Evolutionary conservation across 2,113 vertebrate species (phyloP).

Genomic region (Coregonus clupeaformis): DNA sequence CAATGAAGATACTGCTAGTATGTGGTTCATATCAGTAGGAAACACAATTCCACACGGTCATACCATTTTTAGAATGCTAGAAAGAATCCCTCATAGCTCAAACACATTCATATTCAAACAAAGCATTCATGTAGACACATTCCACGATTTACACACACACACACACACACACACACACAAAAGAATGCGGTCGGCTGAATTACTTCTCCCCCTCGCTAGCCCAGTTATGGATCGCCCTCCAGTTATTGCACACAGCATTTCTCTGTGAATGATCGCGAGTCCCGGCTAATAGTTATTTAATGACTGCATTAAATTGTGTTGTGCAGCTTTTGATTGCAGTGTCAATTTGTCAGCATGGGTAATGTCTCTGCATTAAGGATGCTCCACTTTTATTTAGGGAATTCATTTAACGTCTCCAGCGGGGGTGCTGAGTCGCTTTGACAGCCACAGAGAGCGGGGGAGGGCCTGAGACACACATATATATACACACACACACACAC

Average conservation of each 20-base stretch:
- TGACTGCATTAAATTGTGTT: constrained; percentile 84
- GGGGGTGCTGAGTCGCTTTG: neutral
- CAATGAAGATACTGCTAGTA: constrained; percentile 35
- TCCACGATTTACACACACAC: constrained; percentile 12
- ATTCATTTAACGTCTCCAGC: constrained; percentile 71
- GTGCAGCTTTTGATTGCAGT: constrained; percentile 80
- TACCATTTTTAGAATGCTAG: neutral
- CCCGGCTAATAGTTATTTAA: constrained; percentile 73
- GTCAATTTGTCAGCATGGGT: constrained; percentile 81
- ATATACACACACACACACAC: no score
- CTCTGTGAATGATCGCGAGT: constrained; percentile 68
- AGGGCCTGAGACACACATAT: neutral
- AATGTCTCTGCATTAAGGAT: constrained; percentile 71
- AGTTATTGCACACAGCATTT: constrained; percentile 70
- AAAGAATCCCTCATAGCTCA: constrained; percentile 30
- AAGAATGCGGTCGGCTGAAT: no score
- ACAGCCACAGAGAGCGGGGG: neutral
- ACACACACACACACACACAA: constrained; percentile 14
- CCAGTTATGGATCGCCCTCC: constrained; percentile 15
- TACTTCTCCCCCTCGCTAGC: constrained; percentile 46
- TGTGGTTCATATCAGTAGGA: constrained; percentile 50
- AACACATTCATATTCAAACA: constrained; percentile 51
- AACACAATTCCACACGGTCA: neutral
- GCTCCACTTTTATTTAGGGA: constrained; percentile 73
- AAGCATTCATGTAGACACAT: constrained; percentile 30